Conservation (phyloP, 2,113 vertebrate genomes). For the Amblyornis subalaris region DNA sequence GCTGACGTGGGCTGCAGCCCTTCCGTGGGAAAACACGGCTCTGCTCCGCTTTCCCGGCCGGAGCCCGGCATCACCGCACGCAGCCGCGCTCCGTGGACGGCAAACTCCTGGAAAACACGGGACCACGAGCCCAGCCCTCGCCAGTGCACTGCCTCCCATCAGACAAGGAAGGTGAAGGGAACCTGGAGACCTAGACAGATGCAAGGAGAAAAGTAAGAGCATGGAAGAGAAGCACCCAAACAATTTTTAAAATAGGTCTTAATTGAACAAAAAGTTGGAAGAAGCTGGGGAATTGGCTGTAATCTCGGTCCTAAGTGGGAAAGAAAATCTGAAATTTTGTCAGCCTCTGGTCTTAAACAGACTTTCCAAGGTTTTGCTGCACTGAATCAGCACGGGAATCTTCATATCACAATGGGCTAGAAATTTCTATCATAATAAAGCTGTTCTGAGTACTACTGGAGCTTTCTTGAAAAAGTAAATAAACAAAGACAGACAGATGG, state of each 20-base stretch:
- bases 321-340: fast-evolving
- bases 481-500: constrained; percentile 14
- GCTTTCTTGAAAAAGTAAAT: constrained; percentile 18
- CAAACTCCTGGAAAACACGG: too few relatives aligned
- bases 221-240: neutral
- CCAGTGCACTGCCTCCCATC: neutral
- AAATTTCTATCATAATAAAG: neutral
- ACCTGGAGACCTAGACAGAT: neutral
- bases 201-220: neutral
- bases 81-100: fast-evolving
- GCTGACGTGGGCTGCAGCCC: fast-evolving
- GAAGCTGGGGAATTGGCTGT: fast-evolving
- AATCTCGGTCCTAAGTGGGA: neutral
- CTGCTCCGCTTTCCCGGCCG: neutral
- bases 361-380: neutral
- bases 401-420: neutral
- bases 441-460: neutral
- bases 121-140: fast-evolving
- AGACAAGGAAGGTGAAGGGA: fast-evolving
- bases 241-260: fast-evolving
- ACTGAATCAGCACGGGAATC: neutral
- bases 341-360: neutral
- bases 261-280: neutral
- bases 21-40: neutral
- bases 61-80: fast-evolving